Conservation (phyloP, 2,113 vertebrate species). For the Oophaga pumilio region DNA sequence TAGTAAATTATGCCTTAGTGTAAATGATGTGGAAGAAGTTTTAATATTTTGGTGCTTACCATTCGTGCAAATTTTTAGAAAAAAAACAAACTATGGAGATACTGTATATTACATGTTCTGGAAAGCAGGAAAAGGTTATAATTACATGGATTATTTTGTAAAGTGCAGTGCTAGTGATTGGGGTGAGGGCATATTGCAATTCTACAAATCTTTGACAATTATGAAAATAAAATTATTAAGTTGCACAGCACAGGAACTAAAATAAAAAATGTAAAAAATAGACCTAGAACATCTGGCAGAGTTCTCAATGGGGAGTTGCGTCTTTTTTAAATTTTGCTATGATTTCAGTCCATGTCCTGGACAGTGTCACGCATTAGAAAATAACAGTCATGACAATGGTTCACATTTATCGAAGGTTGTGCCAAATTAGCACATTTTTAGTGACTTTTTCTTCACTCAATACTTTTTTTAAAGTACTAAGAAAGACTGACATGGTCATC, state of each 20-base stretch:
- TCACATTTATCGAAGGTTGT: too few species aligned
- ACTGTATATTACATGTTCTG: neutral
- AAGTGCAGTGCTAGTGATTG: neutral
- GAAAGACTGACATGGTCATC: too few species aligned
- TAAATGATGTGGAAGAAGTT: neutral
- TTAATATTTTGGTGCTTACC: neutral
- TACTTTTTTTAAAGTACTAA: too few species aligned
- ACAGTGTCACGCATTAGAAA: too few species aligned
- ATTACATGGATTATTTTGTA: neutral
- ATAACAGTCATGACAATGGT: too few species aligned
- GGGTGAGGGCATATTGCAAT: neutral
- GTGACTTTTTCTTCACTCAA: too few species aligned
- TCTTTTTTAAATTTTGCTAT: too few species aligned
- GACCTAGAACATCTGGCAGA: too few species aligned
- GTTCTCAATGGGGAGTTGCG: too few species aligned
- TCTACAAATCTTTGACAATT: neutral
- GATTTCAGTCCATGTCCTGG: too few species aligned
- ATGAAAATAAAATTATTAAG: neutral
- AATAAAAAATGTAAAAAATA: too few species aligned
- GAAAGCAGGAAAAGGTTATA: neutral
- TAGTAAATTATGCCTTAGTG: neutral
- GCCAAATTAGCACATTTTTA: too few species aligned
- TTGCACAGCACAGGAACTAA: neutral
- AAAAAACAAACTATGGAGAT: neutral
- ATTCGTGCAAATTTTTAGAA: neutral